Percentiles rank a stretch among this genome's conserved stretches.
Evolutionary conservation across 53 echinoderm and acorn worm species (phyloP).

Genomic region (Paracentrotus lividus): DNA sequence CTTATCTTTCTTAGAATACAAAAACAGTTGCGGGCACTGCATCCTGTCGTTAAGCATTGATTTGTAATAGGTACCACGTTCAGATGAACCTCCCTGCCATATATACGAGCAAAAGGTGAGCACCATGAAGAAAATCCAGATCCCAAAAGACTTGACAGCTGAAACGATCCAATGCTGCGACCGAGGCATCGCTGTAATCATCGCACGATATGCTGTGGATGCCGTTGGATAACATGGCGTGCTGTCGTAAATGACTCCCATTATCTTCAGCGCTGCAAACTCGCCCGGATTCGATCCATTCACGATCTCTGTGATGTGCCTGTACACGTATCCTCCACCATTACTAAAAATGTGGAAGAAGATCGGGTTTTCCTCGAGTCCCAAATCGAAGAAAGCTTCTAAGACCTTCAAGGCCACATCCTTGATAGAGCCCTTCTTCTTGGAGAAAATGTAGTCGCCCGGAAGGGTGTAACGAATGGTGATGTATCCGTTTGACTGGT

Average conservation of each 20-base stretch:
- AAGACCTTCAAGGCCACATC: slow-evolving; percentile 82
- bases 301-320: slow-evolving; percentile 81
- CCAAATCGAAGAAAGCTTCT: slow-evolving; percentile 89
- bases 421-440: slow-evolving; percentile 44
- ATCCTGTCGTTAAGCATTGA: slow-evolving; percentile 76
- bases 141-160: slow-evolving; percentile 57
- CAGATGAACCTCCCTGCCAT: not conserved
- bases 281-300: slow-evolving; percentile 70
- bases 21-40: slow-evolving; percentile 82
- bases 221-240: slow-evolving; percentile 70
- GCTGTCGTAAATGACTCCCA: slow-evolving; percentile 89
- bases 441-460: slow-evolving; percentile 61
- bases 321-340: slow-evolving; percentile 85
- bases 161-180: slow-evolving; percentile 66
- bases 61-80: slow-evolving; percentile 26
- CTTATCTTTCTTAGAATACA: slow-evolving; percentile 87
- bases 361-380: slow-evolving; percentile 88
- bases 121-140: slow-evolving; percentile 61
- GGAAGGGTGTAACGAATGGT: slow-evolving; percentile 92
- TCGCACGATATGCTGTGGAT: slow-evolving; percentile 56
- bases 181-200: slow-evolving; percentile 53
- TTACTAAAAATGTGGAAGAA: slow-evolving; percentile 97
- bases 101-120: not conserved
- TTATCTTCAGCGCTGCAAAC: slow-evolving; percentile 73
- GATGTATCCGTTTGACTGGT: slow-evolving; percentile 86